A percentile compares a stretch with the other conserved stretches of the same genome.
phyloP scores from a whole-genome alignment of 2,888 invertebrate species.

The Pogonocherus hispidulus region DNA sequence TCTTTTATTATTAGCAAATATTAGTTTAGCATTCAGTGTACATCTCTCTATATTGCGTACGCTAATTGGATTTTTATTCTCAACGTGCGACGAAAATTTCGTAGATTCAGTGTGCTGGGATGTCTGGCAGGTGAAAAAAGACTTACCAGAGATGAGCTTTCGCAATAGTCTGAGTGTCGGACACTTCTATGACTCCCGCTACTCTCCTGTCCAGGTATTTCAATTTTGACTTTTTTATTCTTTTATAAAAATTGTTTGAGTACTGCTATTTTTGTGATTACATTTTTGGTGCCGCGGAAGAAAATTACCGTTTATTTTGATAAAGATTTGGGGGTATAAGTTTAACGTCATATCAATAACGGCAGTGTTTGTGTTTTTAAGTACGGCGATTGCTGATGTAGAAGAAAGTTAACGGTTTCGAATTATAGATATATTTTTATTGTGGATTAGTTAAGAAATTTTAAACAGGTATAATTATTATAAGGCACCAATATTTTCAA shows the following conservation, averaged over 20 bases:
- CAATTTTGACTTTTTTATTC: constrained; percentile 18
- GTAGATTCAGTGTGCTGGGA: constrained; percentile 25
- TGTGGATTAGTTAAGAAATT: too few relatives aligned
- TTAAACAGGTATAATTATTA: too few relatives aligned
- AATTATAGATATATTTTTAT: too few relatives aligned
- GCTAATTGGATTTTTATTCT: constrained; percentile 34
- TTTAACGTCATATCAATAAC: too few relatives aligned
- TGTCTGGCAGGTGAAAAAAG: constrained; percentile 21
- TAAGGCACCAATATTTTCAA: too few relatives aligned
- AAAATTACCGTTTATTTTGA: background rate
- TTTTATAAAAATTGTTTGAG: too few relatives aligned
- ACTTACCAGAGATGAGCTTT: constrained; percentile 16
- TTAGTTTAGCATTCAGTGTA: constrained; percentile 48
- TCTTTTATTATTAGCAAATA: constrained; percentile 47
- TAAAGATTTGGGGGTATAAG: too few relatives aligned
- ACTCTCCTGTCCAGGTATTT: constrained; percentile 58
- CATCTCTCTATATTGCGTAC: constrained; percentile 41
- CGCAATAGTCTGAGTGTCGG: constrained; percentile 49
- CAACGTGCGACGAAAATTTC: constrained; percentile 17
- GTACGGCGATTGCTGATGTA: too few relatives aligned
- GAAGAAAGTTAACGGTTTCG: too few relatives aligned
- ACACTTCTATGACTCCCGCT: constrained; percentile 58
- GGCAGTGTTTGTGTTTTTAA: too few relatives aligned
- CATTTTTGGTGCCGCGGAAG: too few relatives aligned
- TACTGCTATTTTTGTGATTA: too few relatives aligned